Evolutionary conservation across 2,888 invertebrate genomes (phyloP).

Genomic region (Lasioglossum malachurum): DNA sequence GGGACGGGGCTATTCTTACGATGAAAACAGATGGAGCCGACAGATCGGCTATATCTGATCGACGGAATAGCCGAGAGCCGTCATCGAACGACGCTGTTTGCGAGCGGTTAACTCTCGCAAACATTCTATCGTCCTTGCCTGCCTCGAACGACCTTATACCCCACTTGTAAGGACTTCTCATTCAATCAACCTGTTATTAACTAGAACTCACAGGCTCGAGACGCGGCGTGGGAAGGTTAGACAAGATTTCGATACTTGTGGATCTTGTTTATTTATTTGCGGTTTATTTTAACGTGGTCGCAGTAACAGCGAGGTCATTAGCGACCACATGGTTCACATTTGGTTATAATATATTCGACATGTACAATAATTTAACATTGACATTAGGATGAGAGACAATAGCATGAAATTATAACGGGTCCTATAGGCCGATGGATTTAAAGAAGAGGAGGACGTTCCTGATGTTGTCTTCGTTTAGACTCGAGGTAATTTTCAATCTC

Average conservation of each 20-base stretch:
- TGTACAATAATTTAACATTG: no score
- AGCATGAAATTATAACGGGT: no score
- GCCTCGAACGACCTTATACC: background rate
- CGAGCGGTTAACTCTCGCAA: conserved; percentile 16
- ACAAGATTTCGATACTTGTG: background rate
- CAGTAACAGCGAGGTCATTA: no score
- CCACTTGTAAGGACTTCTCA: conserved; percentile 5
- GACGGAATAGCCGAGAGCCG: conserved; percentile 14
- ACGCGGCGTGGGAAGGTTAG: background rate
- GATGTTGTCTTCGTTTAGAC: no score
- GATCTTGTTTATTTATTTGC: no score
- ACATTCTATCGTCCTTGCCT: conserved; percentile 5
- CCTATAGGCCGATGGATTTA: no score
- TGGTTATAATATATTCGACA: no score
- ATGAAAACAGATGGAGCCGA: conserved; percentile 43
- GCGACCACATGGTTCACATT: no score
- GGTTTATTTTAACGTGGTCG: no score
- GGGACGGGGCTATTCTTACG: conserved; percentile 42
- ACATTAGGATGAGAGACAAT: no score
- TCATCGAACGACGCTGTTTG: conserved; percentile 16
- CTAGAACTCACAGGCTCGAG: background rate
- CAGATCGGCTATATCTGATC: conserved; percentile 22
- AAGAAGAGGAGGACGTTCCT: no score
- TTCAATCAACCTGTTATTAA: background rate
- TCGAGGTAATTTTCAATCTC: no score